Evolutionary conservation across 2,113 vertebrate species (phyloP).

Genomic region (Gavia stellata): DNA sequence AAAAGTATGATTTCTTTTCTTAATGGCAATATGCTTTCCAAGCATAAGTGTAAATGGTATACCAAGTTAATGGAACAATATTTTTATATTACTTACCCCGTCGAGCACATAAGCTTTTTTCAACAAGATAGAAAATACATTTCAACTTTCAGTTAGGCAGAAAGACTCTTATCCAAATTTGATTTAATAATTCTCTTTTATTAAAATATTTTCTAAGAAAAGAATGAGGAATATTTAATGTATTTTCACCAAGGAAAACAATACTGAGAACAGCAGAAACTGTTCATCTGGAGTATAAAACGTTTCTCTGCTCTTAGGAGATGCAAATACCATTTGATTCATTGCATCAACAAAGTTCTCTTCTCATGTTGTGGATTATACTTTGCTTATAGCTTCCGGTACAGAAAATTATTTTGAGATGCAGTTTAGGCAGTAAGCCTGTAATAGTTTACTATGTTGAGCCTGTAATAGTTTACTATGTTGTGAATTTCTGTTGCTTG

Average conservation of each 20-base stretch:
- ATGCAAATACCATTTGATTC: neutral
- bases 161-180: neutral
- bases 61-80: conserved; percentile 30
- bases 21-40: neutral
- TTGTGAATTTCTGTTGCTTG: neutral
- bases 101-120: conserved; percentile 20
- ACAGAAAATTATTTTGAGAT: neutral
- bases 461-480: neutral
- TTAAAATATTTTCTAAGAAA: conserved; percentile 10
- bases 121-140: conserved; percentile 47
- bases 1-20: neutral
- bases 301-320: neutral
- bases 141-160: neutral
- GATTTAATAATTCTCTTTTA: neutral
- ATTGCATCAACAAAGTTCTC: neutral
- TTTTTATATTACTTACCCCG: conserved; percentile 42
- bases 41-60: conserved; percentile 29
- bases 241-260: neutral
- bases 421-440: neutral
- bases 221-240: neutral
- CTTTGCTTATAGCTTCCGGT: neutral
- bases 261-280: neutral
- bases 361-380: neutral
- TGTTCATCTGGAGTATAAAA: neutral
- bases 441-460: neutral